Evolutionary conservation across 2,888 invertebrate species (phyloP).

Genomic region (Drosophila mimica): DNA sequence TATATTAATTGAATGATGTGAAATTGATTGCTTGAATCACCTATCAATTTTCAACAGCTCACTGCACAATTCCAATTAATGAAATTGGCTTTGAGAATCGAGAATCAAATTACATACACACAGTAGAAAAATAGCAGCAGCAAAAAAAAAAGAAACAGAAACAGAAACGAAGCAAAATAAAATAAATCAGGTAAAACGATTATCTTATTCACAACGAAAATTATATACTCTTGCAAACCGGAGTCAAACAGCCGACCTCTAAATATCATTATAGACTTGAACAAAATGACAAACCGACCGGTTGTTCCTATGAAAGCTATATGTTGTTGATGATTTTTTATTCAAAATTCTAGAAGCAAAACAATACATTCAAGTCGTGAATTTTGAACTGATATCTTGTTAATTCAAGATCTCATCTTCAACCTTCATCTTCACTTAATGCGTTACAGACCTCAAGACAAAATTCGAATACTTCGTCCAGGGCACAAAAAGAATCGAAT

Average conservation of each 20-base stretch:
- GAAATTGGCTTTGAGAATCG: conserved; percentile 33
- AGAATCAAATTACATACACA: conserved; percentile 20
- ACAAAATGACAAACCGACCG: too few species aligned
- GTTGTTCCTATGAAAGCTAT: background rate
- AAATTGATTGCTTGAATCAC: conserved; percentile 47
- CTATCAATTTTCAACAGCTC: conserved; percentile 46
- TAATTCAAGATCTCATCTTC: background rate
- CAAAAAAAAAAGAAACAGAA: background rate
- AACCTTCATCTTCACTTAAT: background rate
- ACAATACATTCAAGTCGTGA: background rate
- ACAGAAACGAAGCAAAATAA: background rate
- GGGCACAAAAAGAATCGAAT: conserved; percentile 8
- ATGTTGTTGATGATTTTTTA: background rate
- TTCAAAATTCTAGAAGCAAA: background rate
- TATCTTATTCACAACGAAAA: background rate
- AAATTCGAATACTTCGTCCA: background rate
- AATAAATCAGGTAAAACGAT: background rate
- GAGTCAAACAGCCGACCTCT: background rate
- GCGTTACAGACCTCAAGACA: background rate
- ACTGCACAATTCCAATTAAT: conserved; percentile 48
- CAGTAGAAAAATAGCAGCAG: background rate
- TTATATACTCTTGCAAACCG: background rate
- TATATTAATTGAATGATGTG: conserved; percentile 42
- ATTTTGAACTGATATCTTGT: background rate
- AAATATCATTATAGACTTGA: background rate